Conservation (phyloP, 2,113 vertebrate genomes). For the Azemiops feae region DNA sequence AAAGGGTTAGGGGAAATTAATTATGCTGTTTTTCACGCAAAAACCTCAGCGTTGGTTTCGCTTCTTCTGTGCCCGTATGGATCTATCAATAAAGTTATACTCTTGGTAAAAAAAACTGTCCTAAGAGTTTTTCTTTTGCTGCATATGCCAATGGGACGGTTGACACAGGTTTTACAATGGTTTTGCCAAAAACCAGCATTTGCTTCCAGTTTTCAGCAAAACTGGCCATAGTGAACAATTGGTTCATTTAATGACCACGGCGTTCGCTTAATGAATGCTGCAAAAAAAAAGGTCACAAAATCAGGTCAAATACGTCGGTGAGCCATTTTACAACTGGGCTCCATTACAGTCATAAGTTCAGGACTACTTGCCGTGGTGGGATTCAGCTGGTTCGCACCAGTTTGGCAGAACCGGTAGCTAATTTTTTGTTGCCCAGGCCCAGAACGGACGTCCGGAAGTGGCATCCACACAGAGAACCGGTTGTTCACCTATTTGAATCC, state of each 20-base stretch:
- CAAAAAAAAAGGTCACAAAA: not conserved
- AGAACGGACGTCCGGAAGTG: no score
- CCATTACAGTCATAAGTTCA: not conserved
- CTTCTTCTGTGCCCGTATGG: not conserved
- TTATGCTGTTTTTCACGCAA: not conserved
- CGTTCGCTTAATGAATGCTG: not conserved
- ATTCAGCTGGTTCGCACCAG: no score
- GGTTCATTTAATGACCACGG: not conserved
- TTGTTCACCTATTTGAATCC: no score
- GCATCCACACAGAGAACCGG: no score
- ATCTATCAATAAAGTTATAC: not conserved
- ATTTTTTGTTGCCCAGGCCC: no score
- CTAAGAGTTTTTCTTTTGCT: not conserved
- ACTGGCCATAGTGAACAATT: not conserved
- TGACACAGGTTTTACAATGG: not conserved
- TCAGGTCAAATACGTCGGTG: not conserved
- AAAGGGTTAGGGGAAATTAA: not conserved
- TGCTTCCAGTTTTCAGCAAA: not conserved
- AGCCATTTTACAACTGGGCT: not conserved
- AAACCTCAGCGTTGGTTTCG: not conserved
- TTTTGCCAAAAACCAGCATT: not conserved
- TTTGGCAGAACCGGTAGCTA: no score
- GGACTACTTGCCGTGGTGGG: not conserved
- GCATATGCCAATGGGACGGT: rapidly evolving
- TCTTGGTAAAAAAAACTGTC: not conserved